Evolutionary conservation across 2,113 vertebrate genomes (phyloP).

Genomic region (Psammodynastes pulverulentus): DNA sequence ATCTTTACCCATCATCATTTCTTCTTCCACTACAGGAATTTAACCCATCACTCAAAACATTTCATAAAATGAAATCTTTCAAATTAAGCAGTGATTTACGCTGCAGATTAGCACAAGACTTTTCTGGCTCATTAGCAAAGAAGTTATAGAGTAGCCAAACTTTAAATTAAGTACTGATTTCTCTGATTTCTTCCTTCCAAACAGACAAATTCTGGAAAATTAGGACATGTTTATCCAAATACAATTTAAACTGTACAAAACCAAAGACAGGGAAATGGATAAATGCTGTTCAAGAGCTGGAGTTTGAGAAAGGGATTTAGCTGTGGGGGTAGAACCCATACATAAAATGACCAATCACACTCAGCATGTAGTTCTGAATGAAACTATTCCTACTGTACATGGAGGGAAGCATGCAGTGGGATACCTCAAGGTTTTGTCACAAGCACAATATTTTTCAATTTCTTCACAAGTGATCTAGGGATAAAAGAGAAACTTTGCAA

Average conservation of each 20-base stretch:
- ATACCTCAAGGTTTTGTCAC: neutral
- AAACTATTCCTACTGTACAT: neutral
- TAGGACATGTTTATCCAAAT: neutral
- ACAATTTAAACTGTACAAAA: neutral
- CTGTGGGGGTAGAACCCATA: neutral
- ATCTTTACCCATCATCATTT: neutral
- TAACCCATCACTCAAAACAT: neutral
- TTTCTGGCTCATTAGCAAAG: neutral
- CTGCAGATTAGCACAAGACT: neutral
- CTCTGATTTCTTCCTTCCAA: neutral
- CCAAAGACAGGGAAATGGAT: neutral
- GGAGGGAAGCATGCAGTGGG: neutral
- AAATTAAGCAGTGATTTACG: constrained; percentile 5
- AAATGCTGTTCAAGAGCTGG: neutral
- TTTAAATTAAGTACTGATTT: neutral
- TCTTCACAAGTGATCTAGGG: neutral
- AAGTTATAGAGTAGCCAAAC: neutral
- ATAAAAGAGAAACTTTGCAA: neutral
- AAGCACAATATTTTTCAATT: neutral
- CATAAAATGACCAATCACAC: neutral
- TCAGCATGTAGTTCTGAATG: neutral
- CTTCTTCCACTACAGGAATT: neutral
- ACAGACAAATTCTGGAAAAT: neutral
- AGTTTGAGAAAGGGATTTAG: neutral
- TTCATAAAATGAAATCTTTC: constrained; percentile 11